Percentiles rank a stretch among this genome's conserved stretches.
These are phyloP conservation scores for Tipula confusa DNA, from an alignment of 2,888 invertebrate species.

Conservation along the genomic window DNA sequence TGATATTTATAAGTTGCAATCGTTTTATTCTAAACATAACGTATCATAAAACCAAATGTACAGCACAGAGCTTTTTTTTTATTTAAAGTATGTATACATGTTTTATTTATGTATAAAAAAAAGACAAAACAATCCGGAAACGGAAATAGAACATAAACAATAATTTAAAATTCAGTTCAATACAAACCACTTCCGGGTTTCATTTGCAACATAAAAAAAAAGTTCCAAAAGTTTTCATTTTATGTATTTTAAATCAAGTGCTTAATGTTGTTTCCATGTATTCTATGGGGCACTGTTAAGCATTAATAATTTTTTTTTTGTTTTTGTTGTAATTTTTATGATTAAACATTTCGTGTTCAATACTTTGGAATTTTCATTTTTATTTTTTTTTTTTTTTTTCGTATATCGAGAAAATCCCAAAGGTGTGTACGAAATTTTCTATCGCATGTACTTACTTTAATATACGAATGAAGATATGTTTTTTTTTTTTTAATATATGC, in stretches of 20 bases:
- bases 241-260: constrained; percentile 5
- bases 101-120: no score
- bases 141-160: background rate
- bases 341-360: background rate
- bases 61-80: no score
- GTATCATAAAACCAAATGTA: no score
- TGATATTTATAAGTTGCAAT: no score
- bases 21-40: no score
- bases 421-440: background rate
- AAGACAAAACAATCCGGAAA: background rate
- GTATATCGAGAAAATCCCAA: background rate
- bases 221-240: background rate
- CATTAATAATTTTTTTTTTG: background rate
- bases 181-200: background rate
- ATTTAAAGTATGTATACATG: no score
- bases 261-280: background rate
- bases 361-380: background rate
- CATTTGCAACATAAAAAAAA: background rate
- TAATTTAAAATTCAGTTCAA: background rate
- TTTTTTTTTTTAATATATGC: background rate
- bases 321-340: background rate
- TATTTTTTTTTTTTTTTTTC: background rate
- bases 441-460: background rate
- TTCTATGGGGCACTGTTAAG: background rate
- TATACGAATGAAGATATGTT: background rate